Evolutionary conservation across 2,113 vertebrate genomes (phyloP).

Genomic region (Corapipo altera): DNA sequence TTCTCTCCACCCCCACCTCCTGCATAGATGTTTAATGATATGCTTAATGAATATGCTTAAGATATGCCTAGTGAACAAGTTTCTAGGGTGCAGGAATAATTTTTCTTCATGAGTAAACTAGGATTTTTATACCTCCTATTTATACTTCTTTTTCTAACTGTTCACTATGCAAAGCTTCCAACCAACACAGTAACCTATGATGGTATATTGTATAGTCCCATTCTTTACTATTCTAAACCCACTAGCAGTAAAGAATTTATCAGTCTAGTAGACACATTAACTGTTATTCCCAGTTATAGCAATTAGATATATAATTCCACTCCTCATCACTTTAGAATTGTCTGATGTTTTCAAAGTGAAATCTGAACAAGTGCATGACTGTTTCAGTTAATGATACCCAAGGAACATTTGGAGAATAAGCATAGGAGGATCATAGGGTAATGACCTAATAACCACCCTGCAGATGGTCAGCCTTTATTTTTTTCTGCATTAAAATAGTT

Average conservation of each 20-base stretch:
- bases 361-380: background rate
- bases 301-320: background rate
- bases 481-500: background rate
- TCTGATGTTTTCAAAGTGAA: background rate
- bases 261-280: background rate
- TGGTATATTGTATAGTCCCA: background rate
- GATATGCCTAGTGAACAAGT: background rate
- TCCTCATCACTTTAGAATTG: background rate
- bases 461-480: background rate
- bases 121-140: background rate
- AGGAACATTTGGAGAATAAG: background rate
- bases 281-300: background rate
- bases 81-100: background rate
- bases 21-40: background rate
- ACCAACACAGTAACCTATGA: background rate
- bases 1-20: background rate
- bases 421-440: background rate
- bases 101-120: background rate
- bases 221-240: background rate
- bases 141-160: background rate
- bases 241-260: background rate
- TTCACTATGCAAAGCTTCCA: background rate
- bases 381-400: background rate
- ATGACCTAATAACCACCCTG: too few relatives aligned
- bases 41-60: background rate